Evolutionary conservation across 1,140 invertebrate species (phyloP), one percentile per base, ranked within the genome.

Genomic region (Lucilia sericata): DNA sequence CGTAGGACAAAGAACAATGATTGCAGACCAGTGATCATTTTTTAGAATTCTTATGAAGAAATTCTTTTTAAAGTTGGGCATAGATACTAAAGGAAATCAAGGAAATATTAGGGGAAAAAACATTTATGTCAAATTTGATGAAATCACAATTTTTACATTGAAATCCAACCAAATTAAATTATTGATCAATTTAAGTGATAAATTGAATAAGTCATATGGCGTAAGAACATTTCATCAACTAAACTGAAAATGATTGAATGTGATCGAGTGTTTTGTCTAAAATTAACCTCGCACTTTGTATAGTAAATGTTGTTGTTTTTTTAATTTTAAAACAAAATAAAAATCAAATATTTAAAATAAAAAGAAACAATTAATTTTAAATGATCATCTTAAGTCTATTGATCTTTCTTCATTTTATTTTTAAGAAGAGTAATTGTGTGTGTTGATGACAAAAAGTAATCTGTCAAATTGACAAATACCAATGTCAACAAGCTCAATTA

Each of bases 391-490:
- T 21, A 75, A 49, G 7, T 49, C 76, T 49, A 80, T 80, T 80
- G 76, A 80, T 80, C 76, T 80, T 49, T 80, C n/a, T 25, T 49
- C 13, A 51, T 80, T 21, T 80, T 49, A 25, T 55, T 17, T 60
- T 60, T 60, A 7, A n/a, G 17, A 49, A 49, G 76, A 80, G 42
- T 80, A 80, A 80, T 80, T 80, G 76, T 80, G 42, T 80, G 42
- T 80, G 76, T 80, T 21, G 76, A 80, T 51, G 76, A 49, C 42
- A 80, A 49, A n/a, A 47, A 25, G 13, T 42, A 80, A 51, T 80
- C 76, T 80, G 76, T 80, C 76, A 80, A 5, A 49, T 80, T 80
- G 76, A 80, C 76, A 80, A 80, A 80, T 80, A 80, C 76, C 47
- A 21, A 14, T 80, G 76, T 80, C 76, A 80, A 80, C 76, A 80